Evolutionary conservation across 1,140 invertebrate genomes (phyloP), one percentile per base, ranked within the genome.

Genomic region (Drosophila guanche): DNA sequence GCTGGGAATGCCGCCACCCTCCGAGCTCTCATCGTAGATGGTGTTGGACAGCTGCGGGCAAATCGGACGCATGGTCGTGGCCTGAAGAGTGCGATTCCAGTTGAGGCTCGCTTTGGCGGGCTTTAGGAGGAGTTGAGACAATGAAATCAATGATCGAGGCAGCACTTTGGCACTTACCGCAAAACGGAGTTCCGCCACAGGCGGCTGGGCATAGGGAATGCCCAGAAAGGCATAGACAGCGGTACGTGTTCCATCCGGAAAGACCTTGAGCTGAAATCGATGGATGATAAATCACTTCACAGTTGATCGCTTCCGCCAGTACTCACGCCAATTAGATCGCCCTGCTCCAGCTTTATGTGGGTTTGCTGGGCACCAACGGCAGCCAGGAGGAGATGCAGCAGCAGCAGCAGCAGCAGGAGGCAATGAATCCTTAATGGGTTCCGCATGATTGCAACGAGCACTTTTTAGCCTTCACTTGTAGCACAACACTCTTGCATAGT

Each of bases 161-260:
- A 20, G 16, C 16, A 20, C 16, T 20, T 20, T 20, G 1, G 4
- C 5, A 75, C 88, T 84, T 79, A 92, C 92, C 43, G 91, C 83
- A 90, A 95, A 95, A 50, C 95, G 84, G 3, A 95, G 91, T 25
- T 92, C 83, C 1, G 94, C 94, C 6, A 93, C 81, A 0, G 94
- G 94, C 8, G 95, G 91, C 40, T 93, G 92, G 0, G 95, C 95
- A 89, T 95, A 95, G 0, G 94, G 94, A 62, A 95, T 92, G 3
- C 95, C 95, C 46, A 95, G 88, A 83, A 94, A 95, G 2, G 93
- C 93, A 68, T 94, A 93, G 3, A 95, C 93, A 4, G 91, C 77
- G 16, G 76, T 85, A 50, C 90, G 76, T n/a, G 90, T 88, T 6
- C 90, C 86, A 80, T 92, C 92, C 22, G 92, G 91, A 79, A 92